Conservation (phyloP, 2,113 vertebrate species). For the Galemys pyrenaicus region DNA sequence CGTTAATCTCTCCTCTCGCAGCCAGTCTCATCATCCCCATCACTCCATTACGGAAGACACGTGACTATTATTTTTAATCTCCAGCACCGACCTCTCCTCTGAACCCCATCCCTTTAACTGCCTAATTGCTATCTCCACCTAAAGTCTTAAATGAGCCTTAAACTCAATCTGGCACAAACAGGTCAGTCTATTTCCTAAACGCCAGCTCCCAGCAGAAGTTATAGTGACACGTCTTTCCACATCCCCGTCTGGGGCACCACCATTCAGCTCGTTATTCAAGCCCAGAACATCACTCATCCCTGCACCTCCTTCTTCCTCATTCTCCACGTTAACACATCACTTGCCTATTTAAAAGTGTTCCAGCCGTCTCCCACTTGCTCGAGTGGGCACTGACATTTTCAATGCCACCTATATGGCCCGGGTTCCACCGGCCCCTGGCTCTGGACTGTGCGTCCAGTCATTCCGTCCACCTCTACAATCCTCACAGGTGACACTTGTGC, state of each 20-base stretch:
- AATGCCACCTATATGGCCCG: background rate
- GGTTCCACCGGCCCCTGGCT: accelerated
- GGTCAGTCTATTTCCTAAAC: background rate
- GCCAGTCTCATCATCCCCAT: background rate
- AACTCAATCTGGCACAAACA: background rate
- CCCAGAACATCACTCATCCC: too few relatives aligned
- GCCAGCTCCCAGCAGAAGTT: background rate
- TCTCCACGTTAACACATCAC: background rate
- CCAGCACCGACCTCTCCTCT: background rate
- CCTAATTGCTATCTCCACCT: background rate
- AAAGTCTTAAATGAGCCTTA: background rate
- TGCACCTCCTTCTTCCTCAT: background rate
- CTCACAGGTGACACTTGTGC: too few relatives aligned
- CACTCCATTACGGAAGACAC: background rate
- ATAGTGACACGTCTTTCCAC: background rate
- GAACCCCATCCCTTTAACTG: background rate
- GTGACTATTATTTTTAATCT: background rate
- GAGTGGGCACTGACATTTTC: background rate
- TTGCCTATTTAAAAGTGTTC: background rate
- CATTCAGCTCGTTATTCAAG: too few relatives aligned
- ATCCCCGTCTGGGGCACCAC: accelerated
- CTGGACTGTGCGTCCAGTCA: accelerated
- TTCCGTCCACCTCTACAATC: background rate
- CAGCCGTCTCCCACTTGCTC: background rate
- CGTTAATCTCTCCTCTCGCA: too few relatives aligned